Base-by-base conservation (phyloP, 2,113 vertebrate genomes). In the Eulemur rufifrons region DNA sequence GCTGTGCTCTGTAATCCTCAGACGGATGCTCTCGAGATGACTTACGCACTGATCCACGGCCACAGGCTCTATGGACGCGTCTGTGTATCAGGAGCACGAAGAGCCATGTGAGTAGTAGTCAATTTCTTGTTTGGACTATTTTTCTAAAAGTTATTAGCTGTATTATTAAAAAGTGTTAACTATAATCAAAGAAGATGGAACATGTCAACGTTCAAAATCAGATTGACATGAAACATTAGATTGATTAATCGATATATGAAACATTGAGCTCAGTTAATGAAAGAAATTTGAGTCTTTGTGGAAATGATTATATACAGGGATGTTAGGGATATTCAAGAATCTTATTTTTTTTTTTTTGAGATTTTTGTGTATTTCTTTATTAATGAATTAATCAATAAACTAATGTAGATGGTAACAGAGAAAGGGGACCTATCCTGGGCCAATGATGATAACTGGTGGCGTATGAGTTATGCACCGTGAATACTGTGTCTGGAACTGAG, bases 1-100 rank as follows among this genome's bases (percentile, higher is more conserved):
- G 5, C 21, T 73, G 0, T n/a, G 12, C n/a, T 32, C 3, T 69
- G 8, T n/a, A 1, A 7, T 6, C 45, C 39, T 11, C 32, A 47
- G 45, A 4, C 5, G 34, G 54, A 56, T 9, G 20, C 34, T 3
- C 42, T 20, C 20, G 10, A 23, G 14, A 8, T 3, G 25, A 6
- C 20, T 23, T 14, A 8, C 8, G 1, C 12, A 2, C 37, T 47
- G 23, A 32, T 20, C 32, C 14, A 1, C 5, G 56, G 29, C 2
- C n/a, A 25, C 2, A 11, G 34, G 47, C 66, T 42, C 56, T 27
- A 6, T 15, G 17, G 56, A 52, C 47, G 23, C 32, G 0, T 14
- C 10, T n/a, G 0, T 68, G 17, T 29, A 4, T 68, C 1, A 39
- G 23, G 20, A 74, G 14, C 21, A 7, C 25, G 34, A 87, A 77